These are phyloP conservation scores for Myotis yumanensis DNA, from an alignment of 2,113 vertebrate genomes.

Conservation along the genomic window DNA sequence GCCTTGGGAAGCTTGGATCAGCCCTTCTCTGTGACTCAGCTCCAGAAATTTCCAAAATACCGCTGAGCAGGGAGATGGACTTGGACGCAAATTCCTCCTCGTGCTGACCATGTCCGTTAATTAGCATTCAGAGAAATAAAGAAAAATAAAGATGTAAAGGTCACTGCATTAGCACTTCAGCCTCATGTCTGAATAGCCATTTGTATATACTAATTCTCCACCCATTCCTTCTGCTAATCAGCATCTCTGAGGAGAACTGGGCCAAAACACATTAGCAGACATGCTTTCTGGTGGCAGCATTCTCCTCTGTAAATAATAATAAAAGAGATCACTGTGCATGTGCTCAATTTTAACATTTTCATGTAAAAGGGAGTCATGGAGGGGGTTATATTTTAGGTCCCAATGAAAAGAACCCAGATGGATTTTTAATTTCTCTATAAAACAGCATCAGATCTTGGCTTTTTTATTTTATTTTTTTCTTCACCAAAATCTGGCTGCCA, in stretches of 20 bases:
- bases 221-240: constrained; percentile 61
- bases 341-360: constrained; percentile 48
- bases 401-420: background rate
- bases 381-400: constrained; percentile 16
- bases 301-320: constrained; percentile 44
- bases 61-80: constrained; percentile 12
- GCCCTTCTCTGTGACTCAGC: constrained; percentile 23
- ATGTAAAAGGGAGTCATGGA: background rate
- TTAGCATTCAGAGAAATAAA: constrained; percentile 47
- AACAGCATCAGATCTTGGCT: background rate
- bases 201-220: constrained; percentile 57
- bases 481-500: background rate
- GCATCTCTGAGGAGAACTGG: constrained; percentile 55
- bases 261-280: constrained; percentile 47
- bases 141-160: constrained; percentile 67
- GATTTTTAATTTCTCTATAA: constrained; percentile 11
- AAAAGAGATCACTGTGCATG: constrained; percentile 37
- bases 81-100: constrained; percentile 13
- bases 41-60: constrained; percentile 37
- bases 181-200: constrained; percentile 60
- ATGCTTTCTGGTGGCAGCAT: constrained; percentile 6
- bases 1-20: background rate
- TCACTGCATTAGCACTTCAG: constrained; percentile 27
- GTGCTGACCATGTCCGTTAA: constrained; percentile 1
- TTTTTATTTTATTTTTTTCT: too few relatives aligned